Conservation (phyloP, 2,888 invertebrate genomes). For the Spicauda simplicius region DNA sequence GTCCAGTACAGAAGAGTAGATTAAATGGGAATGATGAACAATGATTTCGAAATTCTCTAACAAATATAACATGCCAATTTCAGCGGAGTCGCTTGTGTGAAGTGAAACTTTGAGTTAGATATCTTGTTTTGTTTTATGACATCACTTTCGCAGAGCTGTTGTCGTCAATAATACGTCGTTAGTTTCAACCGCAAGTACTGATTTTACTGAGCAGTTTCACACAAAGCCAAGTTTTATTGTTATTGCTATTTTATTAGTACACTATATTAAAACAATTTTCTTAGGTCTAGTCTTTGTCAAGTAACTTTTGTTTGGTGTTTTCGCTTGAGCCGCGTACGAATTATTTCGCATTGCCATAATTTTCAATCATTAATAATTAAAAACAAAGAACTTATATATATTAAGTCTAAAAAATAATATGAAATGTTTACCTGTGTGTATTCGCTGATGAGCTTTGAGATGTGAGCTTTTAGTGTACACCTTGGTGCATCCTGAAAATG, state of each 20-base stretch:
- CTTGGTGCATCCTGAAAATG: slow-evolving; percentile 94
- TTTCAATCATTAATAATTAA: neutral
- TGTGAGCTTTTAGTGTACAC: slow-evolving; percentile 99
- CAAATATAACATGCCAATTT: slow-evolving; percentile 27
- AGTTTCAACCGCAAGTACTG: slow-evolving; percentile 14
- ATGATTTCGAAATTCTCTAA: neutral
- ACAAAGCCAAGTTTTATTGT: slow-evolving; percentile 10
- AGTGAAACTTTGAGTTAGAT: slow-evolving; percentile 13
- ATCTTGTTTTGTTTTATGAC: slow-evolving; percentile 31
- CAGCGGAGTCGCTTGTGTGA: slow-evolving; percentile 16
- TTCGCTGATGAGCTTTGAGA: slow-evolving; percentile 98
- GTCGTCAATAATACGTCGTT: slow-evolving; percentile 19
- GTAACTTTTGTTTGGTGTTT: neutral
- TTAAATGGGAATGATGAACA: too few relatives aligned
- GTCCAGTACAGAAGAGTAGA: too few relatives aligned
- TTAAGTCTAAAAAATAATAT: slow-evolving; percentile 1
- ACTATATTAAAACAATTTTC: neutral
- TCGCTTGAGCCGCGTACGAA: neutral
- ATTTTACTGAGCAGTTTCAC: slow-evolving; percentile 2
- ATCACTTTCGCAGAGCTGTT: slow-evolving; percentile 28
- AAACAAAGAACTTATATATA: neutral
- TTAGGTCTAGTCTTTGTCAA: neutral
- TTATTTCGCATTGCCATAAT: slow-evolving; percentile 33
- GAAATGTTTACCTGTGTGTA: slow-evolving; percentile 94
- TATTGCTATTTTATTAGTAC: neutral